Conservation (phyloP, 2,888 invertebrate genomes). For the Parthenolecanium corni region DNA sequence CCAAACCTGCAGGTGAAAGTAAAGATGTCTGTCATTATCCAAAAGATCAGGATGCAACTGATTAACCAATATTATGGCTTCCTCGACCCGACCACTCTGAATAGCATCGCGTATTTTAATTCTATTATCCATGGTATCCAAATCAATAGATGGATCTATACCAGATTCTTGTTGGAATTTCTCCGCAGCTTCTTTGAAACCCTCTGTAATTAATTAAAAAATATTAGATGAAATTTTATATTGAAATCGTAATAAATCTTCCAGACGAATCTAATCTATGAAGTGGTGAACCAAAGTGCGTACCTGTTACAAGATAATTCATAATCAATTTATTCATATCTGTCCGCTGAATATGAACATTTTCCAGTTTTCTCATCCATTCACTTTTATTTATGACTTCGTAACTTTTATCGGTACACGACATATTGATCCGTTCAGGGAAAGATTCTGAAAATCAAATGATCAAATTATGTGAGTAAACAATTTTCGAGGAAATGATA, state of each 20-base stretch:
- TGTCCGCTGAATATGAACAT: constrained; percentile 67
- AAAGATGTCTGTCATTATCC: constrained; percentile 88
- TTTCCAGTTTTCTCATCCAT: constrained; percentile 60
- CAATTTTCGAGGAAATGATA: too few species aligned
- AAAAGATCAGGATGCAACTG: constrained; percentile 86
- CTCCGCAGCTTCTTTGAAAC: constrained; percentile 92
- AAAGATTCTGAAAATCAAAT: not conserved
- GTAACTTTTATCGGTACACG: constrained; percentile 20
- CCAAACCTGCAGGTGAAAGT: constrained; percentile 85
- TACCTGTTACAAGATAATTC: constrained; percentile 96
- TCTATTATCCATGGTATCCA: constrained; percentile 78
- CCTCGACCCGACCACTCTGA: constrained; percentile 80
- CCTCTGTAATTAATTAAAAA: constrained; percentile 49
- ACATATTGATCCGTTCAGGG: not conserved
- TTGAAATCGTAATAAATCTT: not conserved
- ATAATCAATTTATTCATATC: constrained; percentile 96
- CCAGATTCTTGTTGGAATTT: constrained; percentile 94
- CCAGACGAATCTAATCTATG: not conserved
- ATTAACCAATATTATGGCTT: constrained; percentile 87
- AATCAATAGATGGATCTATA: constrained; percentile 60
- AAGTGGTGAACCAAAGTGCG: constrained; percentile 31
- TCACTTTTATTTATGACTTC: constrained; percentile 49
- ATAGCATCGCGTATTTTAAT: constrained; percentile 89
- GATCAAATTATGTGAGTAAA: not conserved
- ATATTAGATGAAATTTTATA: too few species aligned